Evolutionary conservation across 2,888 invertebrate species (phyloP), one percentile per base, ranked within the genome.

Genomic region (Platerodrilus igneus): DNA sequence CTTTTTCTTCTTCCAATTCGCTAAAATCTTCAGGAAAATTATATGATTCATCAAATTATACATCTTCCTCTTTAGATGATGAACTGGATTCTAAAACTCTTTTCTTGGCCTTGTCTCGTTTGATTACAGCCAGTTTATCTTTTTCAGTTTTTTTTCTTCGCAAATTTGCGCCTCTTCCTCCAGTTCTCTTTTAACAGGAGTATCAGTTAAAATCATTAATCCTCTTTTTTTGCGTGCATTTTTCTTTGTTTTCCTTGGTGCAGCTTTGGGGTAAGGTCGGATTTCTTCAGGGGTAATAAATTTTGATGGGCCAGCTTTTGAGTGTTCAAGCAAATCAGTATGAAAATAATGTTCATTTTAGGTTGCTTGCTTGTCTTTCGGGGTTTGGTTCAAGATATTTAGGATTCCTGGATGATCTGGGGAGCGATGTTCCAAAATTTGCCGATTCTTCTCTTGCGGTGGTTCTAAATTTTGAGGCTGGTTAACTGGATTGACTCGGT

Each of bases 41-140:
- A n/a, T n/a, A n/a, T n/a, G n/a, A n/a, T n/a, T n/a, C n/a, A n/a
- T n/a, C 23, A 23, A 8, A 23, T 23, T 23, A 4, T 23, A 23
- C 23, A 10, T 8, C 10, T 23, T 23, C 23, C 10, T 23, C 23
- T 4, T 4, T 10, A 23, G 23, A 23, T 23, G 23, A 23, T 9
- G 23, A 23, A 23, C 23, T 23, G 23, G 23, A 23, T 23, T 23
- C 23, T 23, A 23, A n/a, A n/a, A n/a, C n/a, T n/a, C n/a, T n/a
- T n/a, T n/a, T n/a, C n/a, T n/a, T n/a, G n/a, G n/a, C n/a, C 5
- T 23, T 9, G 23, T 23, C 10, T 4, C 9, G 23, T 23, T 23
- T 23, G 7, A 10, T 10, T 23, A 23, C 10, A 23, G 23, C 23
- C 23, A 23, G n/a, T 10, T 23, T 23, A 23, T 23, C 23, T 23